phyloP scores from a whole-genome alignment of 2,797 vertebrate species.

The Anolis apletophallus region DNA sequence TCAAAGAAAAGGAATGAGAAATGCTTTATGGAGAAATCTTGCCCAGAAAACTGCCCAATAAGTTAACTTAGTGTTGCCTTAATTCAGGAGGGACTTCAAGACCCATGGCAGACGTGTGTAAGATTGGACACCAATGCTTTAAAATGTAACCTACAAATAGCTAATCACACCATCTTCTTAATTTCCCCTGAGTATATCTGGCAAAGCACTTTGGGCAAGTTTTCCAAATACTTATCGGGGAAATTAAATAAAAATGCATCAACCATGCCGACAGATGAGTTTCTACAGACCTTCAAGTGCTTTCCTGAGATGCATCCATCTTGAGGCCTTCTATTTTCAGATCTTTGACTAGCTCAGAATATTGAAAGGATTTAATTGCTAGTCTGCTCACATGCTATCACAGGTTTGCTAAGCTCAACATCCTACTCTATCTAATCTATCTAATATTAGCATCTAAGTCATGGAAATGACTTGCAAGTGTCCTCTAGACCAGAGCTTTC shows the following conservation, averaged over 20 bases:
- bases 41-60: no score
- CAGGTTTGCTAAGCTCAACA: neutral
- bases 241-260: neutral
- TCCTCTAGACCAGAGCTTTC: neutral
- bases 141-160: neutral
- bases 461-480: neutral
- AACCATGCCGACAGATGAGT: neutral
- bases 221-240: neutral
- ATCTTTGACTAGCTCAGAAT: neutral
- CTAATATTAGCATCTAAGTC: neutral
- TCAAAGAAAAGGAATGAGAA: no score
- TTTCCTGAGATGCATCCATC: neutral
- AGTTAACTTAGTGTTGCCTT: no score
- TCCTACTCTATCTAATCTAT: neutral
- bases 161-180: neutral
- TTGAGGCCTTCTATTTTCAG: slow-evolving; percentile 7
- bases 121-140: neutral
- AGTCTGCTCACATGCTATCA: neutral
- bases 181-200: neutral
- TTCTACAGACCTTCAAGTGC: neutral
- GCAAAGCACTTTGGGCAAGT: neutral
- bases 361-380: neutral
- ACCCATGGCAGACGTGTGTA: neutral
- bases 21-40: no score
- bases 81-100: no score